A percentile compares a stretch with the other conserved stretches of the same genome.
phyloP scores from a whole-genome alignment of 2,113 vertebrate genomes.

The Malaclemys terrapin region DNA sequence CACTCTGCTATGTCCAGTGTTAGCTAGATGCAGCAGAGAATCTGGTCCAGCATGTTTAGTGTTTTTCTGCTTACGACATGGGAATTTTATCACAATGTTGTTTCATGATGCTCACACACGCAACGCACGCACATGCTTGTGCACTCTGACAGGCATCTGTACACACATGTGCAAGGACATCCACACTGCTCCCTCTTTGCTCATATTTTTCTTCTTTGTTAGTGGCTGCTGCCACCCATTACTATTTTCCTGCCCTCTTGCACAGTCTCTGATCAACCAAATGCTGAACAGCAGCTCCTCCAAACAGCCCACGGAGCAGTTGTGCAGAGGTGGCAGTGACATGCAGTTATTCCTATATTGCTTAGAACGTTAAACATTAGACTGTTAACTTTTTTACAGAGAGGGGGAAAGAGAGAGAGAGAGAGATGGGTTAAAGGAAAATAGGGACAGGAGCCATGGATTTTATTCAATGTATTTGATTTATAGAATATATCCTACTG shows the following conservation, averaged over 20 bases:
- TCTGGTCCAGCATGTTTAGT: neutral
- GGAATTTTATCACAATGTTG: neutral
- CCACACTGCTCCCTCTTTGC: neutral
- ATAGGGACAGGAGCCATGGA: neutral
- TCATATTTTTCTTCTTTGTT: neutral
- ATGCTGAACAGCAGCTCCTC: neutral
- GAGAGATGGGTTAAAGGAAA: neutral
- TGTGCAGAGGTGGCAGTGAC: neutral
- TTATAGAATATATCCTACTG: neutral
- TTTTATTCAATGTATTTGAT: neutral
- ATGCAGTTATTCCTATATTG: neutral
- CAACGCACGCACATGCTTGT: rapidly evolving
- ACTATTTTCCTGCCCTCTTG: neutral
- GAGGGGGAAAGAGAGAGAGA: neutral
- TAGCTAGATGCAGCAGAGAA: neutral
- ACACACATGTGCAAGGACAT: neutral
- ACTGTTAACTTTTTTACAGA: neutral
- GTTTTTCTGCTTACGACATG: neutral
- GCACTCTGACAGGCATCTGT: neutral
- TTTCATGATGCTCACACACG: neutral
- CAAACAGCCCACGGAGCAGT: neutral
- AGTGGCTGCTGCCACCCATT: neutral
- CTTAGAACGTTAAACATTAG: neutral
- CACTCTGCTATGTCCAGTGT: neutral
- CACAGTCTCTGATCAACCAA: neutral